Evolutionary conservation across 2,797 vertebrate species (phyloP).

Genomic region (Uromys caudimaculatus): DNA sequence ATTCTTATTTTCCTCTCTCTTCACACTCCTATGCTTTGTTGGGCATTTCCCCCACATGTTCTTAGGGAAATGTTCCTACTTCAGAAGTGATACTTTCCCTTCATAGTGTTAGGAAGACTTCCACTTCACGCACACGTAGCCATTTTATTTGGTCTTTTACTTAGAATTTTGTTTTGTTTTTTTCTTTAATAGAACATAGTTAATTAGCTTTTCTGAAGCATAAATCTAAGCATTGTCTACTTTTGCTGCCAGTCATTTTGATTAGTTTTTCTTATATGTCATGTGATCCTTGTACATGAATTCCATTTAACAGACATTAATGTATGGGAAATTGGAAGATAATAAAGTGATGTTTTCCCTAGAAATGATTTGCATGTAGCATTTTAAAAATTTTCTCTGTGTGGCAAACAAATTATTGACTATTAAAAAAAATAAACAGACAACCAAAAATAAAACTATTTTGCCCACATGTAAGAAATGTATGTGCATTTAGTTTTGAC

Average conservation of each 20-base stretch:
- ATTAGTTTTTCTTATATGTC: slow-evolving; percentile 21
- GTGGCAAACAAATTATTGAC: slow-evolving; percentile 6
- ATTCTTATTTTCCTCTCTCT: neutral
- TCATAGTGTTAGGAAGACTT: neutral
- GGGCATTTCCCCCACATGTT: slow-evolving; percentile 3
- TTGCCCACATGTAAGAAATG: neutral
- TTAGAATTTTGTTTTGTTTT: slow-evolving; percentile 12
- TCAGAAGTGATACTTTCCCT: neutral
- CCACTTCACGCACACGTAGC: neutral
- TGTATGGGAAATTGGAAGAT: neutral
- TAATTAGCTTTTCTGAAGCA: neutral
- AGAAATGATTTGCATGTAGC: neutral
- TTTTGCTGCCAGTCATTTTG: neutral
- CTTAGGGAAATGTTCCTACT: slow-evolving; percentile 2
- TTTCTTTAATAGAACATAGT: neutral
- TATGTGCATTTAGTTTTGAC: slow-evolving; percentile 5
- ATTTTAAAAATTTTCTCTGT: neutral
- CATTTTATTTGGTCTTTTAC: neutral
- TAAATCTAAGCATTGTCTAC: slow-evolving; percentile 32
- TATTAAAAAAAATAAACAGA: neutral
- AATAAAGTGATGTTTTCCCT: neutral
- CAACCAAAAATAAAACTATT: neutral
- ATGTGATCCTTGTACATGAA: neutral
- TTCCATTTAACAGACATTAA: slow-evolving; percentile 35
- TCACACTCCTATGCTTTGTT: neutral